phyloP scores from a whole-genome alignment of 2,888 invertebrate genomes.

The Luperina testacea region DNA sequence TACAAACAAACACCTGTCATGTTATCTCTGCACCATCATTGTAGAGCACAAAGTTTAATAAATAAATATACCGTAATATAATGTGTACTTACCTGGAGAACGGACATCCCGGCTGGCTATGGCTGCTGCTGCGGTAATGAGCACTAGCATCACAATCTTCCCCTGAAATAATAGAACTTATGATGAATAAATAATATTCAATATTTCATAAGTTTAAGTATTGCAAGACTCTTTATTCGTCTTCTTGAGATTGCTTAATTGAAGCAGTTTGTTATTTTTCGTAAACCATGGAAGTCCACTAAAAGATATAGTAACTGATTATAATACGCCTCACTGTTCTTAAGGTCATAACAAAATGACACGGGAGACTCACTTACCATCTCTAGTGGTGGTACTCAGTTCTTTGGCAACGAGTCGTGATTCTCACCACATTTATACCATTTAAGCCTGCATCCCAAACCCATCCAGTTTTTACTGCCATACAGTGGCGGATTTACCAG shows the following conservation, averaged over 20 bases:
- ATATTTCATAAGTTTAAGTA: background rate
- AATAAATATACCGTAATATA: background rate
- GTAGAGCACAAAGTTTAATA: background rate
- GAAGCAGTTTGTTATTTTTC: background rate
- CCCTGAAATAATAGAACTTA: conserved; percentile 39
- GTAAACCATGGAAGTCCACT: background rate
- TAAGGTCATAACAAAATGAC: background rate
- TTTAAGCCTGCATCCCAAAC: conserved; percentile 29
- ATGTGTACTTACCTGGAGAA: conserved; percentile 65
- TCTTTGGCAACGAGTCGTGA: conserved; percentile 22
- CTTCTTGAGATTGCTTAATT: too few relatives aligned
- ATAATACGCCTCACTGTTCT: background rate
- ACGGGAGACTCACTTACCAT: conserved; percentile 54
- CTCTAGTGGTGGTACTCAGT: conserved; percentile 12
- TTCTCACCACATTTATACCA: conserved; percentile 61
- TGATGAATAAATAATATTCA: background rate
- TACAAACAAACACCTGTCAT: background rate
- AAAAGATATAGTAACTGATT: background rate
- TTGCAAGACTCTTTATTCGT: background rate
- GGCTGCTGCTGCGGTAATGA: conserved; percentile 50
- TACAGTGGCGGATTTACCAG: too few relatives aligned
- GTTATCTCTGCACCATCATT: background rate
- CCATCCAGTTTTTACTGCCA: conserved; percentile 54
- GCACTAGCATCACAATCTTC: conserved; percentile 42
- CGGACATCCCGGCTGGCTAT: conserved; percentile 63